Base-by-base conservation (phyloP, 2,113 vertebrate species). In the Mastomys coucha region DNA sequence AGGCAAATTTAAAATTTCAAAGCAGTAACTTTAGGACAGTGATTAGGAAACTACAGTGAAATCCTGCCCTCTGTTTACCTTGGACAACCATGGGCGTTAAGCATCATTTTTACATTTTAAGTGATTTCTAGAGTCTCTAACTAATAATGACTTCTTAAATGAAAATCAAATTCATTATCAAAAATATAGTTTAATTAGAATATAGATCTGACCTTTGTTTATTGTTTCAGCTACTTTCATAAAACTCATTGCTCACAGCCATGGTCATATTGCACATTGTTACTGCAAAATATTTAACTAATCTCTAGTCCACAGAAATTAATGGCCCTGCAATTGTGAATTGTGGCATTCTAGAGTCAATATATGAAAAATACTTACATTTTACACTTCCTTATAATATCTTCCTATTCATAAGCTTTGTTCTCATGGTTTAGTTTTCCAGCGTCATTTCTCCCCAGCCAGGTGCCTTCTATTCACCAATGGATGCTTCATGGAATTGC, bases 101-200 rank as follows among this genome's bases (percentile, higher is more conserved):
- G 75, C 90, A 73, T 42, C 10, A 22, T n/a, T 86, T 92, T 75
- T 75, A 86, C 8, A 76, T 80, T 97, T 95, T 84, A 17, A 93
- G 88, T 39, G 7, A 36, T 76, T 93, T 53, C 90, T 69, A n/a
- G 63, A 72, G 84, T 76, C 20, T 28, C 45, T n/a, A 72, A 63
- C 11, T 45, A 95, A 67, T 11, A 82, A 72, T 31, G 80, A 45
- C 88, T 93, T 31, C 33, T 39, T 70, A 85, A 93, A 85, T 80
- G 33, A 72, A 95, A 92, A 76, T 93, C 20, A 73, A 81, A 93
- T 92, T 95, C 14, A 77, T 16, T 81, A 7, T 73, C 58, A 88
- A 65, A 58, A 82, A 58, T 24, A 39, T 60, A 60, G 3, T 92
- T 88, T 89, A 82, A 31, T 88, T 93, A 93, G 86, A 67, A 96